phyloP scores from a whole-genome alignment of 1,140 invertebrate genomes.

The Leguminivora glycinivorella region DNA sequence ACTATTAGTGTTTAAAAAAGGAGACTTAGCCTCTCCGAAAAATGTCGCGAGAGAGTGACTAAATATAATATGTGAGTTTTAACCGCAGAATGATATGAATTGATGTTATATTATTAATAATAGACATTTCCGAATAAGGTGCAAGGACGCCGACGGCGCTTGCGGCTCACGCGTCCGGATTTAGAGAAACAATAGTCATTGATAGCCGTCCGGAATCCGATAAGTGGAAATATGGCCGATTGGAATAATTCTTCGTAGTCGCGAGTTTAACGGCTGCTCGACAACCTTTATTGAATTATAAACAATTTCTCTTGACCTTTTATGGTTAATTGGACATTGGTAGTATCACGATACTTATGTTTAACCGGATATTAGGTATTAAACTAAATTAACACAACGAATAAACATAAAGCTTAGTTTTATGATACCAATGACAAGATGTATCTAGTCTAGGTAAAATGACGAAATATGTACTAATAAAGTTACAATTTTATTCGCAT shows the following conservation, averaged over 20 bases:
- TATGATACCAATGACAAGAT: no score
- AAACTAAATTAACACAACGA: no score
- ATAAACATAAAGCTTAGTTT: no score
- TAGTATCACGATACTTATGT: background rate
- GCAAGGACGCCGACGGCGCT: conserved; percentile 49
- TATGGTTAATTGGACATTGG: conserved; percentile 1
- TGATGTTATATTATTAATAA: background rate
- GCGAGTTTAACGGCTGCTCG: background rate
- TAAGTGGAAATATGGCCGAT: conserved; percentile 68
- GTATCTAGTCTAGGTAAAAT: no score
- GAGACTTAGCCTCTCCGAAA: no score
- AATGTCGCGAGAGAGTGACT: no score
- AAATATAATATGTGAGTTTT: no score
- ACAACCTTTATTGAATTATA: conserved; percentile 13
- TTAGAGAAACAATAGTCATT: conserved; percentile 67
- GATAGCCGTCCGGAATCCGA: conserved; percentile 57
- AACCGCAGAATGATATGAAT: background rate
- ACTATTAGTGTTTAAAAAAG: no score
- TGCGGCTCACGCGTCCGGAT: conserved; percentile 60
- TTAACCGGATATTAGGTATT: no score
- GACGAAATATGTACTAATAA: no score
- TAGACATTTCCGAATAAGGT: background rate
- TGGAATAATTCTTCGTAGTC: conserved; percentile 70
- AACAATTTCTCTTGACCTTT: background rate
- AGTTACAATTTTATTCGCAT: no score